A percentile compares a stretch with the other conserved stretches of the same genome.
phyloP scores from a whole-genome alignment of 2,888 invertebrate species.

The Icerya purchasi region DNA sequence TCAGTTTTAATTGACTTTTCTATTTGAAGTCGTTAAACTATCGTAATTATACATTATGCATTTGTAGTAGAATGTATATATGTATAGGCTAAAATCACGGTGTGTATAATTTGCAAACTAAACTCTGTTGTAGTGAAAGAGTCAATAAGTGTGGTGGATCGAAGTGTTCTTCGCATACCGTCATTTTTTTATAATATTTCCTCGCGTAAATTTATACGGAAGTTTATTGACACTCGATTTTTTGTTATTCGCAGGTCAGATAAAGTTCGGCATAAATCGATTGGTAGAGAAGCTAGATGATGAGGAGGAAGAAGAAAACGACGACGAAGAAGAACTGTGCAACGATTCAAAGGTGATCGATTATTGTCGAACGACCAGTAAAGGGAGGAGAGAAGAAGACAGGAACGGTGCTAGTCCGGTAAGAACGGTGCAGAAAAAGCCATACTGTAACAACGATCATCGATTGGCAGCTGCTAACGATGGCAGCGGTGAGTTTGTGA shows the following conservation, averaged over 20 bases:
- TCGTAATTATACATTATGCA: no score
- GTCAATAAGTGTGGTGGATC: no score
- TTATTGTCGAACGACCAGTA: conserved; percentile 16
- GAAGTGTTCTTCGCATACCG: no score
- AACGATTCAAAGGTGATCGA: conserved; percentile 22
- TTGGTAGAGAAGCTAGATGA: conserved; percentile 44
- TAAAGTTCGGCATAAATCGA: conserved; percentile 66
- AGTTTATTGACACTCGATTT: neutral
- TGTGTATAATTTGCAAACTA: no score
- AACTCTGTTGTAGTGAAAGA: no score
- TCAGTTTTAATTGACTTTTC: no score
- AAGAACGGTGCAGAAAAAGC: conserved; percentile 7
- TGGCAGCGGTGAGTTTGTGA: conserved; percentile 1
- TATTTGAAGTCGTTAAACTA: no score
- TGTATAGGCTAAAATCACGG: no score
- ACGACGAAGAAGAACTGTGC: conserved; percentile 19
- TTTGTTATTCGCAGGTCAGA: conserved; percentile 41
- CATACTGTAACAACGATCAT: conserved; percentile 2
- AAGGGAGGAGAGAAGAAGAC: conserved; percentile 23
- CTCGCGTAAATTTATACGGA: neutral
- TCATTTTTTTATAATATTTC: no score
- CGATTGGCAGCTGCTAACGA: neutral
- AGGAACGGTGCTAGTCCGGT: conserved; percentile 11
- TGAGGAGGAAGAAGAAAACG: conserved; percentile 25
- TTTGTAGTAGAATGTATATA: no score